phyloP scores from a whole-genome alignment of 2,797 vertebrate species.

The Ctenosaura bakeri region DNA sequence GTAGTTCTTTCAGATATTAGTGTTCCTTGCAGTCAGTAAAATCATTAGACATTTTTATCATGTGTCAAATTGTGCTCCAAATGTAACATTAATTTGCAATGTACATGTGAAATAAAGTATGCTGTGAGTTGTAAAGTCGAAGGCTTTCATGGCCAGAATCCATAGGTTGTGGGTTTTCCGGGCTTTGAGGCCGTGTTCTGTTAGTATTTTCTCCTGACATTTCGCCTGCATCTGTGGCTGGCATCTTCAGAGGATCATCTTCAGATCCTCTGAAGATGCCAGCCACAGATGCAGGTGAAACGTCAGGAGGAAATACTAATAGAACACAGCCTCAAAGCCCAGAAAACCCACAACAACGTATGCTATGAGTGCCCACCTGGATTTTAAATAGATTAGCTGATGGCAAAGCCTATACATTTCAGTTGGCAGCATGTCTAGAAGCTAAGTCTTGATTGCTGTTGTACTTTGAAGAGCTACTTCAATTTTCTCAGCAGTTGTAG shows the following conservation, averaged over 20 bases:
- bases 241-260: no score
- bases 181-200: no score
- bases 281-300: no score
- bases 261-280: no score
- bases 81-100: conserved; percentile 28
- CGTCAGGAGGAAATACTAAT: no score
- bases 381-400: not conserved
- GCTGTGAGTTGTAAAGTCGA: no score
- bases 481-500: not conserved
- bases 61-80: conserved; percentile 19
- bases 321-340: no score
- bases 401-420: not conserved
- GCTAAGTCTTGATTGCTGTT: not conserved
- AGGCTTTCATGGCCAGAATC: no score
- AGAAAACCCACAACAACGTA: not conserved
- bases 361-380: not conserved
- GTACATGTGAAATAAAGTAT: conserved; percentile 11
- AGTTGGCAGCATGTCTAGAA: not conserved
- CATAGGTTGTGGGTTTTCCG: no score
- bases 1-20: conserved; percentile 1
- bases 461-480: not conserved
- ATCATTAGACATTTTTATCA: conserved; percentile 26
- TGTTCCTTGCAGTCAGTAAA: not conserved
- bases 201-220: no score
- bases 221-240: no score